Conservation (phyloP, 1,140 invertebrate genomes). For the Megalonaias nervosa region DNA sequence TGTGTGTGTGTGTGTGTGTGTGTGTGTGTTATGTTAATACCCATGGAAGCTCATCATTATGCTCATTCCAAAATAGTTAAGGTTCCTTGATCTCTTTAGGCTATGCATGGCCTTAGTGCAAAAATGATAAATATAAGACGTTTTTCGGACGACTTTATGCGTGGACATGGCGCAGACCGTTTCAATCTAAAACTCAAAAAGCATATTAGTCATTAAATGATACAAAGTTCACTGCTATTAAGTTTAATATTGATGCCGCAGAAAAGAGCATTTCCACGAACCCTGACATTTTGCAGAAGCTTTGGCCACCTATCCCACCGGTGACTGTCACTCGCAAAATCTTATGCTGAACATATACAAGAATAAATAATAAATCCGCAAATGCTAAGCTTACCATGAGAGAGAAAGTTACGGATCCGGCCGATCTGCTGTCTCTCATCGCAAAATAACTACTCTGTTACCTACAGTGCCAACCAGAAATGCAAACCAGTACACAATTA, state of each 20-base stretch:
- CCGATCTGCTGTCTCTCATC: constrained; percentile 85
- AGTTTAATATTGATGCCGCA: constrained; percentile 62
- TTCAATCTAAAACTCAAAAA: too few relatives aligned
- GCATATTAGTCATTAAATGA: too few relatives aligned
- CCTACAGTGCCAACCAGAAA: constrained; percentile 86
- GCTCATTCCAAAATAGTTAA: too few relatives aligned
- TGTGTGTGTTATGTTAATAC: too few relatives aligned
- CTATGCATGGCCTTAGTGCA: too few relatives aligned
- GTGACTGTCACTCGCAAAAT: constrained; percentile 91
- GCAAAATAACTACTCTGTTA: constrained; percentile 90
- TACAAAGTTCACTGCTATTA: constrained; percentile 62
- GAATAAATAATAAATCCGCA: constrained; percentile 90
- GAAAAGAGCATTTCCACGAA: constrained; percentile 59
- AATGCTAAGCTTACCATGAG: constrained; percentile 93
- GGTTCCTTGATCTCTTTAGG: too few relatives aligned
- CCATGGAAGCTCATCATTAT: too few relatives aligned
- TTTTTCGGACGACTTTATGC: too few relatives aligned
- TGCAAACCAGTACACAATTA: constrained; percentile 77
- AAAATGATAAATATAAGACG: too few relatives aligned
- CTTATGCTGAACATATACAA: constrained; percentile 90
- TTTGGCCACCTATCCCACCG: constrained; percentile 81
- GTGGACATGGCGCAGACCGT: too few relatives aligned
- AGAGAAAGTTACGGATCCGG: constrained; percentile 92
- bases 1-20: too few relatives aligned
- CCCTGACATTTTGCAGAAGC: constrained; percentile 68